These are phyloP conservation scores for Oopsacas minuta DNA, from an alignment of 37 sponge, comb jelly and placozoan genomes.

Conservation along the genomic window DNA sequence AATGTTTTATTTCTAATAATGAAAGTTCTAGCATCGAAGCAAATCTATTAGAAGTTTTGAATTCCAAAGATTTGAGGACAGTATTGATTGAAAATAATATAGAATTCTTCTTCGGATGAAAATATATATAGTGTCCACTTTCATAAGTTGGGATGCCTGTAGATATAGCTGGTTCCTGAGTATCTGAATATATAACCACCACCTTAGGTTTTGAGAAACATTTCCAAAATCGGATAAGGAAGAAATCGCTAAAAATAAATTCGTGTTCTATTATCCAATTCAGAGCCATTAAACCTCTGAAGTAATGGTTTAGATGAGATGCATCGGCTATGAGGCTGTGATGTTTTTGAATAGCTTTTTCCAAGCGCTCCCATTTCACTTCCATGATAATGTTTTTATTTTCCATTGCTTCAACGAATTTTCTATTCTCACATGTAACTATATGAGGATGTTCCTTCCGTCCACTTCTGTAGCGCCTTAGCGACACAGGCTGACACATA, in stretches of 20 bases:
- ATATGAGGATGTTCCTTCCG: neutral
- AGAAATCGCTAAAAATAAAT: neutral
- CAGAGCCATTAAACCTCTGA: neutral
- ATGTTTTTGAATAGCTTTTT: neutral
- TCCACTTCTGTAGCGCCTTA: neutral
- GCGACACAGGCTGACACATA: neutral
- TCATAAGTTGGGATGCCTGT: neutral
- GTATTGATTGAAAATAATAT: neutral
- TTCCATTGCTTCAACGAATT: neutral
- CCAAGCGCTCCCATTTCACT: neutral
- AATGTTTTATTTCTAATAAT: neutral
- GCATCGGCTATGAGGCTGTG: neutral
- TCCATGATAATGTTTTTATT: neutral
- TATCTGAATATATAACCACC: neutral
- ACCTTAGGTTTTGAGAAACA: neutral
- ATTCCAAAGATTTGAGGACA: neutral
- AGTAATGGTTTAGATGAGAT: neutral
- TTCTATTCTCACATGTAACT: neutral
- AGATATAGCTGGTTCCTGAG: neutral
- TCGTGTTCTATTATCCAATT: neutral
- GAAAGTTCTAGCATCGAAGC: neutral
- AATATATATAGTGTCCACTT: neutral
- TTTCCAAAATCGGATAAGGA: neutral
- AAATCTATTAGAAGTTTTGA: neutral
- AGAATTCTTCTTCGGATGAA: neutral